A percentile compares a stretch with the other conserved stretches of the same genome.
phyloP scores from a whole-genome alignment of 1,140 invertebrate species.

The Eumaeus atala region DNA sequence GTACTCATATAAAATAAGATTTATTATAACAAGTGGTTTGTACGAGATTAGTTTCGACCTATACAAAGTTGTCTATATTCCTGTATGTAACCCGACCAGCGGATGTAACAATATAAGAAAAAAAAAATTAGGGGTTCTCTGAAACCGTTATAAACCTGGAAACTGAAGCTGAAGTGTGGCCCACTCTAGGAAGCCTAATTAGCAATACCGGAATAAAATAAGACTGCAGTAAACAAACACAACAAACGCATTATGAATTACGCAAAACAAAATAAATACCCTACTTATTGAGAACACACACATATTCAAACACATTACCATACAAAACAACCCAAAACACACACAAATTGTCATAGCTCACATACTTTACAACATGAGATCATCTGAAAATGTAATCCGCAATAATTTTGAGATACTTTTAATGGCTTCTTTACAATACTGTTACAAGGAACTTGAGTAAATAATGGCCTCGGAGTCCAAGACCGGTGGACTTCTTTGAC shows the following conservation, averaged over 20 bases:
- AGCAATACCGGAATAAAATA: no score
- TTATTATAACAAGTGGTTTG: no score
- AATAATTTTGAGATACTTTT: slow-evolving; percentile 21
- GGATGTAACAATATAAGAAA: no score
- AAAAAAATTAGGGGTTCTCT: no score
- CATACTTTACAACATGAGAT: slow-evolving; percentile 18
- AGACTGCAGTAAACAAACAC: neutral
- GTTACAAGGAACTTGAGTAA: slow-evolving; percentile 25
- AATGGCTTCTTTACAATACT: slow-evolving; percentile 25
- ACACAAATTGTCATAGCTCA: neutral
- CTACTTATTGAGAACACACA: neutral
- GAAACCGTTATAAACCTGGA: no score
- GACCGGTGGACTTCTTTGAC: neutral
- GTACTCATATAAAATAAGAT: no score
- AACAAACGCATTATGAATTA: neutral
- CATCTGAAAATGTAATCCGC: slow-evolving; percentile 15
- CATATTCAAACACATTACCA: slow-evolving; percentile 15
- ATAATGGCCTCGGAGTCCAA: slow-evolving; percentile 18
- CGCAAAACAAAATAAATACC: neutral
- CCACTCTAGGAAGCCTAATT: no score
- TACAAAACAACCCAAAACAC: slow-evolving; percentile 12
- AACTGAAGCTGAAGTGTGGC: no score
- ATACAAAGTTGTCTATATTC: no score
- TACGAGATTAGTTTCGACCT: no score
- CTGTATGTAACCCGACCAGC: no score